A percentile compares a stretch with the other conserved stretches of the same genome.
phyloP scores from a whole-genome alignment of 2,113 vertebrate species.

The Tenrec ecaudatus region DNA sequence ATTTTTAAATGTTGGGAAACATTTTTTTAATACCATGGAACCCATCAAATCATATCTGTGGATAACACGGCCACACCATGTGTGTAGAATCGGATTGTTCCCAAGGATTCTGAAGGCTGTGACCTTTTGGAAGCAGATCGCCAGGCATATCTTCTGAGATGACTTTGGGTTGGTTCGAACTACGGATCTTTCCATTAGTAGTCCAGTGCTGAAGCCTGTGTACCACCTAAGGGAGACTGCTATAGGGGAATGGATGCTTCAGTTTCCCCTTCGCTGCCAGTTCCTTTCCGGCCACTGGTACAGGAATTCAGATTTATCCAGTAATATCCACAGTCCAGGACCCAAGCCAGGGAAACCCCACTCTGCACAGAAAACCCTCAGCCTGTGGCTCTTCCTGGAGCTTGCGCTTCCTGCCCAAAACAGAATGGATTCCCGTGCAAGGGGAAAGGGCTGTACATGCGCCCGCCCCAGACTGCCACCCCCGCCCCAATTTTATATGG shows the following conservation, averaged over 20 bases:
- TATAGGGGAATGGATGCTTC: neutral
- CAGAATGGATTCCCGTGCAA: slow-evolving; percentile 25
- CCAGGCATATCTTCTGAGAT: neutral
- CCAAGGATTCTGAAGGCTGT: neutral
- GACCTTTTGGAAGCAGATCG: neutral
- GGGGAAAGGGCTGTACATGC: slow-evolving; percentile 37
- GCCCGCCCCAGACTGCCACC: slow-evolving; percentile 22
- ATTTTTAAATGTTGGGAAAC: neutral
- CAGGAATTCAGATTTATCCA: neutral
- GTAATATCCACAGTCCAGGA: neutral
- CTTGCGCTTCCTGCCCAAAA: slow-evolving; percentile 40
- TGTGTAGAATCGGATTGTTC: neutral
- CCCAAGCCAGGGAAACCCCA: slow-evolving; percentile 33
- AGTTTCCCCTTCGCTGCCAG: neutral
- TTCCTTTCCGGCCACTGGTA: neutral
- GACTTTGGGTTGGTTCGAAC: neutral
- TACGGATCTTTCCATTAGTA: neutral
- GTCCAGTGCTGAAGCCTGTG: neutral
- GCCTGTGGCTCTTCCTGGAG: slow-evolving; percentile 49
- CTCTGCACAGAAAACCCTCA: neutral
- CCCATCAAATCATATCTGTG: slow-evolving; percentile 42
- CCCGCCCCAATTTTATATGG: slow-evolving; percentile 66
- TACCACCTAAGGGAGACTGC: neutral
- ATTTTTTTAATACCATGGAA: neutral
- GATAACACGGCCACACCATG: neutral